Percentiles rank a stretch among this genome's conserved stretches.
Conservation (phyloP, 1,140 invertebrate species). For the Drosophila sproati region DNA sequence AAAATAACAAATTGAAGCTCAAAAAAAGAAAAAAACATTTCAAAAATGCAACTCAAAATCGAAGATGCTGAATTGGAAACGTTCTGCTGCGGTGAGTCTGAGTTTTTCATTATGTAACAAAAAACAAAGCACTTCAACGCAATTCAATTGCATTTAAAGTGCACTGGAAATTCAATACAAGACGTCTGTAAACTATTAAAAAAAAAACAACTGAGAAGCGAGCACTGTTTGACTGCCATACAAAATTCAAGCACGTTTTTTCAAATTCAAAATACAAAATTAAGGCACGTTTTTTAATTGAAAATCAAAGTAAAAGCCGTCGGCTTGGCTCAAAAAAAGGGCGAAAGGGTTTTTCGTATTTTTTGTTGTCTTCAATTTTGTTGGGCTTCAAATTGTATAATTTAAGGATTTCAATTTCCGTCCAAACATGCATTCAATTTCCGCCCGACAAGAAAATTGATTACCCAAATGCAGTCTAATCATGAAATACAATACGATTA, state of each 20-base stretch:
- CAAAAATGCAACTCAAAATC: constrained; percentile 65
- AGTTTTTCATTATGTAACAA: neutral
- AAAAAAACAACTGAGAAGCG: neutral
- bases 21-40: constrained; percentile 23
- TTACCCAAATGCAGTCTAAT: constrained; percentile 22
- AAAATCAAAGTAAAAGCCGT: constrained; percentile 37
- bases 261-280: constrained; percentile 5
- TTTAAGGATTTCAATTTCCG: constrained; percentile 63
- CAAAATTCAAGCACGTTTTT: constrained; percentile 24
- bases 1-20: constrained; percentile 54
- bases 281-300: constrained; percentile 13
- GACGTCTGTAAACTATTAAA: constrained; percentile 14
- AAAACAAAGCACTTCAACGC: constrained; percentile 14
- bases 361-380: neutral
- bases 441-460: constrained; percentile 31
- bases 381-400: constrained; percentile 26
- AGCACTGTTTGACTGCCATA: neutral
- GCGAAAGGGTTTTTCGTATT: constrained; percentile 27
- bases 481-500: constrained; percentile 35
- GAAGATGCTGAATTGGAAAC: constrained; percentile 81
- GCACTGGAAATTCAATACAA: constrained; percentile 11
- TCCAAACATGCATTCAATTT: constrained; percentile 54
- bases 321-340: constrained; percentile 6
- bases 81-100: constrained; percentile 80
- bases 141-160: constrained; percentile 27